Base-by-base conservation (phyloP, 1,140 invertebrate genomes). In the Eciton burchellii region DNA sequence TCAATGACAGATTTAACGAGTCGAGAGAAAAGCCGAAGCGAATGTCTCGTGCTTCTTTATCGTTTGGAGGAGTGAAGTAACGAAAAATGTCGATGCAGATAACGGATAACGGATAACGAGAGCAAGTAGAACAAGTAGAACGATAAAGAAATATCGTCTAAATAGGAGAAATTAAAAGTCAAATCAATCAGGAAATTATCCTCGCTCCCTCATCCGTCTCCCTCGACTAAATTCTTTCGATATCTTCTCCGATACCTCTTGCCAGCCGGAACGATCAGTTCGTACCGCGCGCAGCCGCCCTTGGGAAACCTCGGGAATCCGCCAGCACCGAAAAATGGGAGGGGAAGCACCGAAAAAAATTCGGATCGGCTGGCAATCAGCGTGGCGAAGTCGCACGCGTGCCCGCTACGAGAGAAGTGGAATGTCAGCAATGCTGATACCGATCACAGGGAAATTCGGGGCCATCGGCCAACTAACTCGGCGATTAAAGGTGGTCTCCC, bases 281-380 rank as follows among this genome's bases (percentile, higher is more conserved):
- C 35, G 21, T 66, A 56, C 54, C 49, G 21, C 56, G 43, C 19
- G 49, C 12, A 68, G 21, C 4, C 49, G 49, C 35, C 24, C 56
- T 79, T 29, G 43, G 12, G 52, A 43, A 66, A 54, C 24, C 16
- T 43, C 24, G 21, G 35, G 35, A 49, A 79, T 68, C 62, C 63
- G 49, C 21, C 56, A 79, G n/a, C n/a, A n/a, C n/a, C n/a, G n/a
- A n/a, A n/a, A n/a, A n/a, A 79, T 49, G n/a, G 43, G 14, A 21
- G 35, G 62, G 63, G 52, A 49, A 45, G 41, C 49, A 43, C 29
- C 41, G 8, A 56, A 79, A 62, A 79, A 79, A 68, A 56, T 47
- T 79, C 62, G 19, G 66, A 79, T 79, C 74, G 65, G 63, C 41
- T 29, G 63, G 73, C n/a, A n/a, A n/a, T n/a, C n/a, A n/a, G n/a